These are phyloP conservation scores for Microctonus brassicae DNA, from an alignment of 2,888 invertebrate genomes.

Conservation along the genomic window DNA sequence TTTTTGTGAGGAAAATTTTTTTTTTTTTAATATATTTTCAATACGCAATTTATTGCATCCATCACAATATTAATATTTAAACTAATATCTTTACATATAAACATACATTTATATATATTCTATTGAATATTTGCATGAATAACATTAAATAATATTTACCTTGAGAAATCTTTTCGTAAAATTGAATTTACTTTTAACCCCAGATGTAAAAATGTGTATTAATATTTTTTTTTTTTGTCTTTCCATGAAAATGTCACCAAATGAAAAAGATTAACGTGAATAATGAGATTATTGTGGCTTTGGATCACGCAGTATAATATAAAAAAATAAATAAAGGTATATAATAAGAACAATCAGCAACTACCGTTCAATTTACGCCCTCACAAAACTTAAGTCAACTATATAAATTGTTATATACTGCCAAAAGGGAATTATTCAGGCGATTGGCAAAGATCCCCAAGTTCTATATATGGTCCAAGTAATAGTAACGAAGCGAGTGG, in stretches of 20 bases:
- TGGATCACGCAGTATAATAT: background rate
- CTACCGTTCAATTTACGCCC: background rate
- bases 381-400: background rate
- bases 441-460: constrained; percentile 54
- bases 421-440: constrained; percentile 48
- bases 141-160: constrained; percentile 20
- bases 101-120: background rate
- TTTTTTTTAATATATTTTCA: no score
- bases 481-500: constrained; percentile 47
- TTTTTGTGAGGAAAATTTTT: no score
- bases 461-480: constrained; percentile 47
- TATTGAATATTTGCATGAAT: background rate
- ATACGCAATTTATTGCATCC: no score
- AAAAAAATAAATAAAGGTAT: background rate
- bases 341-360: constrained; percentile 4
- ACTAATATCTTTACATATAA: background rate
- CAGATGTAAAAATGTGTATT: background rate
- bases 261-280: constrained; percentile 6
- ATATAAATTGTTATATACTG: constrained; percentile 16
- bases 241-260: background rate
- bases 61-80: background rate
- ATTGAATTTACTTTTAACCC: constrained; percentile 28
- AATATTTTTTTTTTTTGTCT: constrained; percentile 1
- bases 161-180: constrained; percentile 13
- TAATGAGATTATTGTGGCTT: background rate